phyloP scores from a whole-genome alignment of 2,113 vertebrate species.

The Mastomys natalensis region DNA sequence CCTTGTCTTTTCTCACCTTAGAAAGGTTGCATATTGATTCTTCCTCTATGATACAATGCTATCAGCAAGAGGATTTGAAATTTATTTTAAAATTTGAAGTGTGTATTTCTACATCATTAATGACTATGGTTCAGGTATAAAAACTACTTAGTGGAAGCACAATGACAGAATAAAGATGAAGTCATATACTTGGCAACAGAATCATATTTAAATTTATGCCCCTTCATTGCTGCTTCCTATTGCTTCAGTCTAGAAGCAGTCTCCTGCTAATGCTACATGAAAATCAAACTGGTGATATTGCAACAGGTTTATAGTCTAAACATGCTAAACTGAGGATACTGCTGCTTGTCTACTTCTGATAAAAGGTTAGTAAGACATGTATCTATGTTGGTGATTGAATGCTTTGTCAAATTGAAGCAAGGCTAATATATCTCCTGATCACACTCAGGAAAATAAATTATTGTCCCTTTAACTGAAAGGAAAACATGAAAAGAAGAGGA shows the following conservation, averaged over 20 bases:
- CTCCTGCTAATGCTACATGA: background rate
- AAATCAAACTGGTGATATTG: background rate
- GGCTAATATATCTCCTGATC: background rate
- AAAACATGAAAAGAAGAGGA: background rate
- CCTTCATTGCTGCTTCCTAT: background rate
- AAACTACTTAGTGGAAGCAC: background rate
- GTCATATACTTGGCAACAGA: background rate
- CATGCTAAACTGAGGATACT: background rate
- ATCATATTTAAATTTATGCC: background rate
- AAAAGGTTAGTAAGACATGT: background rate
- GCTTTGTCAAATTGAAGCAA: background rate
- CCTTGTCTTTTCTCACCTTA: background rate
- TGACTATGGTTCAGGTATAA: background rate
- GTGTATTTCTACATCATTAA: background rate
- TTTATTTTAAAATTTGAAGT: background rate
- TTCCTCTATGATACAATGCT: background rate
- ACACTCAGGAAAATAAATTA: background rate
- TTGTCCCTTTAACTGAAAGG: background rate
- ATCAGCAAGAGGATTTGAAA: background rate
- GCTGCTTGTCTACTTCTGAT: background rate
- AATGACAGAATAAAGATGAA: background rate
- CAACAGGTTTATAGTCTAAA: background rate
- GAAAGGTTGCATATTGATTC: background rate
- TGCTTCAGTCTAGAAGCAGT: background rate
- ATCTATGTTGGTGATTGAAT: background rate